These are phyloP conservation scores for Pterostichus niger DNA, from an alignment of 2,888 invertebrate genomes.

Conservation along the genomic window DNA sequence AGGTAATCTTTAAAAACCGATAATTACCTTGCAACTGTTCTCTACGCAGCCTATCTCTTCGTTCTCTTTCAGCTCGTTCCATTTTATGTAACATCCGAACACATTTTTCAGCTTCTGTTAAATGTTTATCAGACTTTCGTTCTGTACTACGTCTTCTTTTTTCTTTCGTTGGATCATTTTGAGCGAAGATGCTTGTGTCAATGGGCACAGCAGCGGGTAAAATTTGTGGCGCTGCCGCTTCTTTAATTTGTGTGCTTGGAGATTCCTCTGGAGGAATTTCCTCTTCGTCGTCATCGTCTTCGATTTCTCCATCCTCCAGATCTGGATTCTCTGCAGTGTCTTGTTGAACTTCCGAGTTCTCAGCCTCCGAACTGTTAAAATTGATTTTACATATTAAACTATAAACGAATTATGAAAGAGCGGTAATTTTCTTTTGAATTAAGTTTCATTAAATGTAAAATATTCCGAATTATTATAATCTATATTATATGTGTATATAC, in stretches of 20 bases:
- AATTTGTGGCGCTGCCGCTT: conserved; percentile 69
- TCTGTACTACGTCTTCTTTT: conserved; percentile 71
- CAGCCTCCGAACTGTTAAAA: conserved; percentile 54
- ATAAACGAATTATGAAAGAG: too few species aligned
- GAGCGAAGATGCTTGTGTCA: conserved; percentile 56
- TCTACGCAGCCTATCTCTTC: conserved; percentile 53
- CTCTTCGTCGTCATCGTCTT: conserved; percentile 83
- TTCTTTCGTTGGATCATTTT: conserved; percentile 59
- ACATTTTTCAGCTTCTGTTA: conserved; percentile 77
- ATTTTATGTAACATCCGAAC: conserved; percentile 75
- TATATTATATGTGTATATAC: too few species aligned
- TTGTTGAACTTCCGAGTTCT: conserved; percentile 43
- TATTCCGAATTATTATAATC: too few species aligned
- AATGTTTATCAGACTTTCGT: conserved; percentile 72
- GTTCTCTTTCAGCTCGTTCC: conserved; percentile 74
- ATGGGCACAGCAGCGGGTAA: conserved; percentile 70
- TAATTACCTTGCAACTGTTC: conserved; percentile 69
- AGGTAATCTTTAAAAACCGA: not conserved
- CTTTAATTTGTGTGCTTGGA: conserved; percentile 67
- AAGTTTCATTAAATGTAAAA: too few species aligned
- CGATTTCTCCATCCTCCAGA: conserved; percentile 93
- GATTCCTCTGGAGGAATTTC: conserved; percentile 79
- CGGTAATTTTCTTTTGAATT: too few species aligned
- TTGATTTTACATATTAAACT: too few species aligned
- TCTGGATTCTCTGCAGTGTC: conserved; percentile 76